Evolutionary conservation across 1,140 invertebrate genomes (phyloP), one percentile per base, ranked within the genome.

Genomic region (Aporrectodea caliginosa): DNA sequence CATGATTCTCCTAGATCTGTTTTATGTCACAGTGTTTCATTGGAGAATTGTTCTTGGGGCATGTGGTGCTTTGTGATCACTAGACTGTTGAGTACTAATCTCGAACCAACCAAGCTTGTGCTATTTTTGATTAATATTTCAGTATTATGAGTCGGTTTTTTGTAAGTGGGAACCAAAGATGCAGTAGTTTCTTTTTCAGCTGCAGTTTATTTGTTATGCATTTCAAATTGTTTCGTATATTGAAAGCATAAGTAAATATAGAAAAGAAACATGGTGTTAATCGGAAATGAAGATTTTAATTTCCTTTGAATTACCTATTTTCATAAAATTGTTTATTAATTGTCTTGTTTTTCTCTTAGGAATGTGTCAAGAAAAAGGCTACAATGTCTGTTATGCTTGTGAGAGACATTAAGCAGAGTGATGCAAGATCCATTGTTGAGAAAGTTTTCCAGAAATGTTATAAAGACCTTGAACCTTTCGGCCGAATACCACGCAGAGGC

Each of bases 381-480:
- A 82, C 93, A 16, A 89, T 91, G 78, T 97, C 96, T 0, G 91
- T 98, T 2, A 82, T 95, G 77, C 92, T 93, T 73, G 93, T 94
- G 2, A 90, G 94, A 73, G 92, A 94, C 84, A 91, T 98, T 30
- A 90, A 90, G 0, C 87, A 91, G 80, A 88, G 91, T 78, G 92
- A 95, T 87, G 95, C 95, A 0, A 88, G 90, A 16, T 90, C 90
- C 35, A 92, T 93, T 2, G 93, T 98, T 16, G 93, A 97, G 82
- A 91, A 92, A 86, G 95, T 98, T 2, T 99, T 98, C 89, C 90
- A 92, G 1, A 94, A 92, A 86, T 99, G 97, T 88, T 98, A 98
- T 85, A 91, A 92, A 80, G 96, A 98, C 90, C 89, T 98, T 79
- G 96, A 98, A 87, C 96, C 96, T 1, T 91, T 98, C 77, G 96